These are phyloP conservation scores for Belgica antarctica DNA, from an alignment of 2,888 invertebrate genomes.

Conservation along the genomic window DNA sequence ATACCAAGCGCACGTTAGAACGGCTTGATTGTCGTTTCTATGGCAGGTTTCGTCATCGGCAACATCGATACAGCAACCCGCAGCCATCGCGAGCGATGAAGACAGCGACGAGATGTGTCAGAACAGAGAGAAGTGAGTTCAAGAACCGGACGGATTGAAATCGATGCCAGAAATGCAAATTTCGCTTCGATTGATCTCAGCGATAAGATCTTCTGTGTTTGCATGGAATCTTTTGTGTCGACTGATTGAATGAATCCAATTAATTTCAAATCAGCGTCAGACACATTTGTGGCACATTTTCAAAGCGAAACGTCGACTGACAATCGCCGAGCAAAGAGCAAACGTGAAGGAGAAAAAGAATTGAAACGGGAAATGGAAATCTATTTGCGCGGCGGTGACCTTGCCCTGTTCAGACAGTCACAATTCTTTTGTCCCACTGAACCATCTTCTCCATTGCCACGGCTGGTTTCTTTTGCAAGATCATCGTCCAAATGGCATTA, in stretches of 20 bases:
- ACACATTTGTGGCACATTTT: too few species aligned
- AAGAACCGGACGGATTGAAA: neutral
- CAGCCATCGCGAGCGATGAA: neutral
- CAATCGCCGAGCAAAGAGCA: neutral
- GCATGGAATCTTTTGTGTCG: neutral
- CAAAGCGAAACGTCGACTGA: neutral
- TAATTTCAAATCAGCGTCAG: slow-evolving; percentile 6
- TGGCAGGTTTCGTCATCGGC: slow-evolving; percentile 3
- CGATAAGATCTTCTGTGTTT: too few species aligned
- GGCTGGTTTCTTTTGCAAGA: neutral
- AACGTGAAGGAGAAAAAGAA: neutral
- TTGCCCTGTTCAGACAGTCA: neutral
- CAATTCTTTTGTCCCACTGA: slow-evolving; percentile 20
- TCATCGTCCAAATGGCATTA: neutral
- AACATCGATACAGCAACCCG: neutral
- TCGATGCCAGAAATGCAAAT: neutral
- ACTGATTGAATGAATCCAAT: neutral
- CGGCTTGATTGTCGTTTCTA: slow-evolving; percentile 6
- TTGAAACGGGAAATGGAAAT: slow-evolving; percentile 27
- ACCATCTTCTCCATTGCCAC: slow-evolving; percentile 6
- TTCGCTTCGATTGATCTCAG: neutral
- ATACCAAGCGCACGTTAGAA: neutral
- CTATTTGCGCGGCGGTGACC: neutral
- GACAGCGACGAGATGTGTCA: too few species aligned
- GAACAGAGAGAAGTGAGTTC: too few species aligned